Conservation (phyloP, 2,113 vertebrate species). For the Glareola pratincola region DNA sequence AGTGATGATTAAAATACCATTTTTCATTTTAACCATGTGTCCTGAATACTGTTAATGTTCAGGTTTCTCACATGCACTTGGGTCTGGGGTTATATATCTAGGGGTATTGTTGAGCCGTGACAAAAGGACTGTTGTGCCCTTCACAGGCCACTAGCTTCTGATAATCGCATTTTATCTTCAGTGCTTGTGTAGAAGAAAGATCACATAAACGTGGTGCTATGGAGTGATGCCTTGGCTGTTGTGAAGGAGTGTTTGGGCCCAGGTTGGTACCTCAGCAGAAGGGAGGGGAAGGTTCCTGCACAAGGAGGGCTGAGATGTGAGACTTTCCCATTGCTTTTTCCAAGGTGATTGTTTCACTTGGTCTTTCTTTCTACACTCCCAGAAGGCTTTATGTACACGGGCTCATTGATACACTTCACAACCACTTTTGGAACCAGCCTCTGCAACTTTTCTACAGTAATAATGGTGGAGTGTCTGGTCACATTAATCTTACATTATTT, state of each 20-base stretch:
- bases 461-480: background rate
- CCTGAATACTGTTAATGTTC: conserved; percentile 1
- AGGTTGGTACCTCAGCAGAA: background rate
- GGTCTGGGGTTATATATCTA: conserved; percentile 35
- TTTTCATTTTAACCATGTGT: background rate
- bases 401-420: background rate
- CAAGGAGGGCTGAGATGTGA: background rate
- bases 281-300: background rate
- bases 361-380: background rate
- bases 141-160: conserved; percentile 69
- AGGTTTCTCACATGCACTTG: background rate
- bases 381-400: background rate
- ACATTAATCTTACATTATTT: accelerated
- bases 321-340: accelerated
- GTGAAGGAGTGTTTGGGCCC: background rate
- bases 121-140: conserved; percentile 54
- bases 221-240: background rate
- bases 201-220: background rate
- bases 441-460: background rate
- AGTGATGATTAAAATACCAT: background rate
- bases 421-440: background rate
- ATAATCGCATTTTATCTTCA: conserved; percentile 69
- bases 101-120: conserved; percentile 37
- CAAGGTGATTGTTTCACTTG: accelerated
- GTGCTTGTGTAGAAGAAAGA: conserved; percentile 48